phyloP scores from a whole-genome alignment of 2,888 invertebrate genomes.

The Dermolepida albohirtum region DNA sequence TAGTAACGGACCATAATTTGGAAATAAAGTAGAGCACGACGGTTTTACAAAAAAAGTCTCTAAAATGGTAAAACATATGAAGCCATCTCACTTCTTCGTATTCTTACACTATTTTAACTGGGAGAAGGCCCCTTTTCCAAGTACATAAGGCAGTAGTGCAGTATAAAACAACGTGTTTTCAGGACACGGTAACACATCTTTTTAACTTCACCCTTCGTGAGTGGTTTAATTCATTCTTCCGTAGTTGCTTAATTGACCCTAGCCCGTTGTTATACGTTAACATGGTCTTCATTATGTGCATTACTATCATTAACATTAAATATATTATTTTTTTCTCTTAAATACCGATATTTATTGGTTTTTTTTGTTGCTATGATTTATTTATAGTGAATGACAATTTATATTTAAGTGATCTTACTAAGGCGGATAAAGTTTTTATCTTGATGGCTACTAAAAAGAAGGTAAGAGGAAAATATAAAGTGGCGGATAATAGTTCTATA shows the following conservation, averaged over 20 bases:
- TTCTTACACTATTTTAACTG: constrained; percentile 16
- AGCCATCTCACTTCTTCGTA: constrained; percentile 27
- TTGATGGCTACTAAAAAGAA: constrained; percentile 20
- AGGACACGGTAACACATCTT: constrained; percentile 41
- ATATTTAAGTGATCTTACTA: not conserved
- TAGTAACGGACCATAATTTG: constrained; percentile 6
- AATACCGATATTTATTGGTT: not conserved
- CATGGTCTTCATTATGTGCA: constrained; percentile 32
- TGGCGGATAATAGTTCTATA: no score
- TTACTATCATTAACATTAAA: constrained; percentile 28
- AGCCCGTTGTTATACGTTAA: constrained; percentile 42
- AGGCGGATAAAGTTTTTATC: not conserved
- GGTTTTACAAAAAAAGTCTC: constrained; percentile 22
- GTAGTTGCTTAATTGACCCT: constrained; percentile 50
- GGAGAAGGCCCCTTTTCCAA: constrained; percentile 17
- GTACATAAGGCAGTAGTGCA: constrained; percentile 6
- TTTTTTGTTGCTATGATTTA: not conserved
- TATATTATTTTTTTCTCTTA: constrained; percentile 7
- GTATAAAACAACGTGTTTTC: constrained; percentile 3
- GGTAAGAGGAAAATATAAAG: not conserved
- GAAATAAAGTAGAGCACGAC: constrained; percentile 7
- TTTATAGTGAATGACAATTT: not conserved
- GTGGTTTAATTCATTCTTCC: constrained; percentile 50
- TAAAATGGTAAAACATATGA: constrained; percentile 26
- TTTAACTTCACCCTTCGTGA: constrained; percentile 49